These are phyloP conservation scores for Mamestra configurata DNA, from an alignment of 1,140 invertebrate species.

Conservation along the genomic window DNA sequence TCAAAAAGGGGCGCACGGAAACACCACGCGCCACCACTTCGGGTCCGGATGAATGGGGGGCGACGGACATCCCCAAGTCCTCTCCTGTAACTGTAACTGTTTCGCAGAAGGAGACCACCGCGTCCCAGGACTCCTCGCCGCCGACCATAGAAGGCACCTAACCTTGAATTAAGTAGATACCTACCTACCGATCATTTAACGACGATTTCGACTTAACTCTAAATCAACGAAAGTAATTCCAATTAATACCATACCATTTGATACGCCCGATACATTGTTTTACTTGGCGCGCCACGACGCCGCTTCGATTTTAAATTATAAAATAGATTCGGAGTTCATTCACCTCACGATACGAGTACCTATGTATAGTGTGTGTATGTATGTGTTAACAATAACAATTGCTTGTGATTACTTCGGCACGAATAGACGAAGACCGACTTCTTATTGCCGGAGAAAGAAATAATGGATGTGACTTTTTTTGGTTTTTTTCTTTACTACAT, in stretches of 20 bases:
- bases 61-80: too few relatives aligned
- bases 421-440: constrained; percentile 50
- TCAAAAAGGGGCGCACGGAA: too few relatives aligned
- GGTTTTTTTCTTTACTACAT: neutral
- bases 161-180: too few relatives aligned
- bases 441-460: constrained; percentile 43
- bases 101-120: too few relatives aligned
- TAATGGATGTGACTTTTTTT: constrained; percentile 11
- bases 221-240: neutral
- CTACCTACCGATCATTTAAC: too few relatives aligned
- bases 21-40: too few relatives aligned
- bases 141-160: too few relatives aligned
- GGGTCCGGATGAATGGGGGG: too few relatives aligned
- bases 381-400: constrained; percentile 61
- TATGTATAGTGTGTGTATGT: constrained; percentile 38
- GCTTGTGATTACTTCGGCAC: constrained; percentile 63
- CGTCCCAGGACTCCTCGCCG: too few relatives aligned
- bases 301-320: constrained; percentile 35
- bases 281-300: neutral
- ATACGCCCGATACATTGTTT: constrained; percentile 10
- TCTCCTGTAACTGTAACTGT: too few relatives aligned
- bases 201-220: too few relatives aligned
- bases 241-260: neutral
- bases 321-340: constrained; percentile 40
- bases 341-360: constrained; percentile 11